Conservation (phyloP, 2,797 vertebrate genomes). For the Megaceryle alcyon region DNA sequence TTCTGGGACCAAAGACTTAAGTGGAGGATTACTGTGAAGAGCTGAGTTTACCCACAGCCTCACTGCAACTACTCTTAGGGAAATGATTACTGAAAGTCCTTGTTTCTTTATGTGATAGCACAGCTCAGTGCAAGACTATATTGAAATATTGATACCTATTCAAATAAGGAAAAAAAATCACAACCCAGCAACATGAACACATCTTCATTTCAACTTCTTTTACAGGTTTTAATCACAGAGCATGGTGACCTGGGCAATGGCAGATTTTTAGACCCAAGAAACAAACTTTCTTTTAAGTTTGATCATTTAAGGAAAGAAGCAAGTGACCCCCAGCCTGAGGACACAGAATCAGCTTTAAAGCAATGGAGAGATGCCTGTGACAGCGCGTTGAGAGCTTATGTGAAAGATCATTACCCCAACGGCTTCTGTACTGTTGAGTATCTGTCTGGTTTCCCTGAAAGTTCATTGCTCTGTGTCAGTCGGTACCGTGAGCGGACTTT, state of each 20-base stretch:
- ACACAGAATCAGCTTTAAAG: conserved; percentile 82
- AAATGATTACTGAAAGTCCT: not conserved
- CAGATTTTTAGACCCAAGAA: conserved; percentile 93
- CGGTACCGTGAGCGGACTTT: not conserved
- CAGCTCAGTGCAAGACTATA: not conserved
- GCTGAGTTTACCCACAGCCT: not conserved
- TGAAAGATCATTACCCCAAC: conserved; percentile 93
- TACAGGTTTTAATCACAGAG: conserved; percentile 93
- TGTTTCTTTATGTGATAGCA: not conserved
- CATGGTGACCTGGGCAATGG: conserved; percentile 93
- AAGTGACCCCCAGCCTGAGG: conserved; percentile 87
- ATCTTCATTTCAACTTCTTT: not conserved
- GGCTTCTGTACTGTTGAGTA: conserved; percentile 93
- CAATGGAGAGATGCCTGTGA: conserved; percentile 92
- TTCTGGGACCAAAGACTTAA: not conserved
- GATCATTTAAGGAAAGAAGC: conserved; percentile 96
- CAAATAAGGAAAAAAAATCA: not conserved
- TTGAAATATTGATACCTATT: not conserved
- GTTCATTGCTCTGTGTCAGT: not conserved
- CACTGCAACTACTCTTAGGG: not conserved
- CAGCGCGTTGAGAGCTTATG: conserved; percentile 86
- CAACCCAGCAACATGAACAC: not conserved
- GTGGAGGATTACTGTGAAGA: not conserved
- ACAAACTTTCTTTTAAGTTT: conserved; percentile 93
- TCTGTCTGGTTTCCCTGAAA: not conserved